Evolutionary conservation across 2,888 invertebrate genomes (phyloP), one percentile per base, ranked within the genome.

Genomic region (Creontiades dilutus): DNA sequence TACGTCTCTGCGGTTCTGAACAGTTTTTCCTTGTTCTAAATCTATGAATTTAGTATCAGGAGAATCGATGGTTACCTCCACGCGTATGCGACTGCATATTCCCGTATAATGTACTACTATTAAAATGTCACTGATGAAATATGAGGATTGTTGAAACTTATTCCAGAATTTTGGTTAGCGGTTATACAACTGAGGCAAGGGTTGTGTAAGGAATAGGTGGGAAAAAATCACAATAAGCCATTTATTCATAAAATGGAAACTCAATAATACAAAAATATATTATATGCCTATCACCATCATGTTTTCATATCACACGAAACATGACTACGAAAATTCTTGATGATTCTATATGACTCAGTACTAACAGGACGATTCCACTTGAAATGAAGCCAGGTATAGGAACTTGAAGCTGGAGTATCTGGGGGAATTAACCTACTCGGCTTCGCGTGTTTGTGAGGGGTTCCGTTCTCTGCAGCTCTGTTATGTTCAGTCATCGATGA

Each of bases 401-500:
- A 68, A 82, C 82, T 52, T 52, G 12, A 81, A 13, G 81, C 48
- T 23, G 82, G 23, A 23, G 48, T 82, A 52, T 52, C 82, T 82
- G 23, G 23, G 23, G 23, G 14, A 14, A 14, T 52, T 82, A 82
- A 23, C 68, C 68, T 68, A 4, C 19, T 23, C 27, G 23, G 27
- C 68, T 68, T 68, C 68, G 5, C 61, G 16, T 16, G 52, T 57
- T 57, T n/a, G 0, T 57, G 57, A 76, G 76, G 13, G 76, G 19
- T 5, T 27, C 27, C 80, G 11, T 23, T 46, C 48, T 46, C 5
- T 13, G 16, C 7, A 13, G 47, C 81, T 81, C 14, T 14, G 0
- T 80, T n/a, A n/a, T n/a, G 23, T 37, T 80, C 90, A 85, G 89
- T 81, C 61, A 92, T 94, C 94, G 89, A 94, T 93, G 91, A 94